Evolutionary conservation across 2,113 vertebrate genomes (phyloP), one percentile per base, ranked within the genome.

Genomic region (Mola mola): DNA sequence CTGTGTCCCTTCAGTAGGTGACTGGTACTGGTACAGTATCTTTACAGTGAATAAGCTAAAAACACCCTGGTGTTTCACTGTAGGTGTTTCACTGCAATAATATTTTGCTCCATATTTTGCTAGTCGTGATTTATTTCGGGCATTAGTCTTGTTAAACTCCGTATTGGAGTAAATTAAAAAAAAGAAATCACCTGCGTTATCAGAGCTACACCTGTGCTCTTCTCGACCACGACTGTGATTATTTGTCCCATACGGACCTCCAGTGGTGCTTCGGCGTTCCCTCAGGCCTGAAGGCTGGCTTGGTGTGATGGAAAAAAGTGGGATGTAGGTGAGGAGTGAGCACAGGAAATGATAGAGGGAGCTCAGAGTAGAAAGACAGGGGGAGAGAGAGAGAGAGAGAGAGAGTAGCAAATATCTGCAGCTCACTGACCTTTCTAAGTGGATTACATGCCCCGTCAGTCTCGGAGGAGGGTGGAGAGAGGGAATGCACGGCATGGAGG

Each of bases 381-480:
- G 17, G 49, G 9, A 26, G 2, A 13, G 12, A 12, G 6, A 51
- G 48, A 71, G 62, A 65, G 15, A 2, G 28, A 25, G 44, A 24
- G 73, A 55, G 36, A 19, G 36, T 70, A 55, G 59, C 72, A 80
- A 58, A 90, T 88, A 78, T 84, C 84, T 88, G 61, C 55, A 66
- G 79, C 74, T 85, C 87, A 83, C 68, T 88, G 86, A 86, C 86
- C 82, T 82, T 61, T 68, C 60, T 87, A 87, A 88, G 78, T 82
- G 81, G 86, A 90, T 89, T 88, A 87, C 66, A 66, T 40, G 69
- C 71, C 68, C 75, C 28, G 31, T 47, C 41, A 72, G 72, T 58
- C 50, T 60, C 66, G 67, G 0, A 29, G 62, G n/a, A n/a, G 69
- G 43, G 48, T 6, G 13, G 61, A 31, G 22, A 33, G 49, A 44